Conservation (phyloP, 1,140 invertebrate genomes). For the Listronotus bonariensis region DNA sequence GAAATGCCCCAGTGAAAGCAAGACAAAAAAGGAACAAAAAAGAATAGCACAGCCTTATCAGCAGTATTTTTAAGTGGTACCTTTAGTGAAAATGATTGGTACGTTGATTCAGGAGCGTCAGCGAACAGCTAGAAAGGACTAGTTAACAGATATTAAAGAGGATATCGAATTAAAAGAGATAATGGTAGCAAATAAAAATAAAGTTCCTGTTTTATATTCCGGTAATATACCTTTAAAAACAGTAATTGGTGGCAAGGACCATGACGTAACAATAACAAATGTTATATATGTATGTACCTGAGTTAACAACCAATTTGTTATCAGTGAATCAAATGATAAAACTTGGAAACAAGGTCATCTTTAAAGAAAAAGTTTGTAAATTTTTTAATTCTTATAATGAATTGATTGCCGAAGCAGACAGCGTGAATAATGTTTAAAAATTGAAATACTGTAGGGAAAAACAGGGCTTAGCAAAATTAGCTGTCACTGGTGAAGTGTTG, state of each 20-base stretch:
- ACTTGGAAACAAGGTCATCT: neutral
- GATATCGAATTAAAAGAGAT: too few species aligned
- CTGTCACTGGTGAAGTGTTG: neutral
- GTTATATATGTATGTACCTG: neutral
- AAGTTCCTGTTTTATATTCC: too few species aligned
- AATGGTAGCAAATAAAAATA: too few species aligned
- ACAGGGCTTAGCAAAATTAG: neutral
- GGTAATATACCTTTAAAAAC: too few species aligned
- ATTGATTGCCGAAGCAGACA: neutral
- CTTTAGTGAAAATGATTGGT: too few species aligned
- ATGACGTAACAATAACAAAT: neutral
- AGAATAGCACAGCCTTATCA: too few species aligned
- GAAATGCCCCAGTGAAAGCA: too few species aligned
- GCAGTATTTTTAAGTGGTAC: too few species aligned
- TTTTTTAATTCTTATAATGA: neutral
- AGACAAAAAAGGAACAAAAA: too few species aligned
- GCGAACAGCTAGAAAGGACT: too few species aligned
- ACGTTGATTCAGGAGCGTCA: too few species aligned
- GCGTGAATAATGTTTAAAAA: neutral
- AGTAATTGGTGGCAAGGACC: neutral
- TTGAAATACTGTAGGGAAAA: neutral
- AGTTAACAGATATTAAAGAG: too few species aligned
- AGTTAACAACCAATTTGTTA: conserved; percentile 6
- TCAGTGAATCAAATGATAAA: conserved; percentile 1
- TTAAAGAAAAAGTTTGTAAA: neutral